phyloP scores from a whole-genome alignment of 2,797 vertebrate species.

The Trematocara caparti region DNA sequence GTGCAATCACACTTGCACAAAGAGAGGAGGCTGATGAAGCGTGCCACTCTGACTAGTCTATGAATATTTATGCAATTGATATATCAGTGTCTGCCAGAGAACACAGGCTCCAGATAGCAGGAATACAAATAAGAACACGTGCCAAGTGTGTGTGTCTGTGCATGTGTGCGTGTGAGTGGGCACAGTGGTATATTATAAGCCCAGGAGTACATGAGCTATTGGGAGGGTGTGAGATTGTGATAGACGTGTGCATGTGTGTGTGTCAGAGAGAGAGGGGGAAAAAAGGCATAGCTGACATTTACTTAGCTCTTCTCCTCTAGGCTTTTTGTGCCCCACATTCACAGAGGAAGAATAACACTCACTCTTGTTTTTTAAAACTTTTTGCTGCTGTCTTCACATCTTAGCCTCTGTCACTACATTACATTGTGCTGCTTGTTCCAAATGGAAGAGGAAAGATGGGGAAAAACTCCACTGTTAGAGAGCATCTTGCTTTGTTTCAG shows the following conservation, averaged over 20 bases:
- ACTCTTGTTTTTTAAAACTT: conserved; percentile 23
- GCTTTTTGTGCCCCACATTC: conserved; percentile 68
- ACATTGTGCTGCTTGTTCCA: conserved; percentile 13
- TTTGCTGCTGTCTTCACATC: conserved; percentile 10
- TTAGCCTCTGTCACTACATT: background rate
- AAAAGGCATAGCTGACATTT: conserved; percentile 65
- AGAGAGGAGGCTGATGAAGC: conserved; percentile 24
- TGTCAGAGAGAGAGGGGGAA: conserved; percentile 7
- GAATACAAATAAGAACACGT: conserved; percentile 69
- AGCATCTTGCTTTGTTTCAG: background rate
- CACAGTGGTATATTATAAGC: conserved; percentile 54
- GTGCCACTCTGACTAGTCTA: conserved; percentile 43
- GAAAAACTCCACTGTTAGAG: background rate
- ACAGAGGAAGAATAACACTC: conserved; percentile 31
- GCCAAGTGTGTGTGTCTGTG: conserved; percentile 6
- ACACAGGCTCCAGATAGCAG: conserved; percentile 48
- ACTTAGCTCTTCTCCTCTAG: conserved; percentile 61
- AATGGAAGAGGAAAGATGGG: background rate
- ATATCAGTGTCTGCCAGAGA: conserved; percentile 57
- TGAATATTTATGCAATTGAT: conserved; percentile 70
- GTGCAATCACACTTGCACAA: background rate
- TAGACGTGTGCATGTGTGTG: conserved; percentile 24
- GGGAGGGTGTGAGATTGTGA: conserved; percentile 40
- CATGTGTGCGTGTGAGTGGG: conserved; percentile 28
- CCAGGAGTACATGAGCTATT: conserved; percentile 37